Conservation (phyloP, 2,113 vertebrate genomes). For the Neopipo cinnamomea region DNA sequence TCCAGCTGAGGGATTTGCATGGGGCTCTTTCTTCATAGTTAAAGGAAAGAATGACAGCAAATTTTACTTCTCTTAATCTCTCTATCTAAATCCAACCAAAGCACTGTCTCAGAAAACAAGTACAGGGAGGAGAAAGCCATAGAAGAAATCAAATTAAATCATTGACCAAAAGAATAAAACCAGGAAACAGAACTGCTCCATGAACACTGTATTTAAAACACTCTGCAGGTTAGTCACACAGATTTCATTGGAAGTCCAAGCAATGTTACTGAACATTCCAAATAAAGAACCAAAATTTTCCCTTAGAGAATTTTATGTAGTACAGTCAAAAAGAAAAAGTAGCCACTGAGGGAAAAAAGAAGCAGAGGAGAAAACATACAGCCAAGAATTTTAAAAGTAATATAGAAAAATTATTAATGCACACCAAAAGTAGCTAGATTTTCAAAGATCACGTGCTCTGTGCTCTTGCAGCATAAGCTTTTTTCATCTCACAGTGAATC, state of each 20-base stretch:
- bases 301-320: not conserved
- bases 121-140: not conserved
- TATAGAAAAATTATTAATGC: not conserved
- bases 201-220: not conserved
- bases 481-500: not conserved
- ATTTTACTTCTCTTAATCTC: not conserved
- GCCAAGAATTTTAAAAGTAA: not conserved
- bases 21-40: not conserved
- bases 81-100: not conserved
- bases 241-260: not conserved
- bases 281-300: not conserved
- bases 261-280: not conserved
- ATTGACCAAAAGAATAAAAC: not conserved
- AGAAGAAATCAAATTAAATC: not conserved
- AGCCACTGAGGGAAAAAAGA: not conserved
- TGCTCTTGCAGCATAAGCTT: not conserved
- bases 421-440: not conserved
- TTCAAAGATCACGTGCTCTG: not conserved
- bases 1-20: slow-evolving; percentile 9
- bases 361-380: not conserved
- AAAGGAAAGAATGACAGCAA: slow-evolving; percentile 6
- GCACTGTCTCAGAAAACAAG: not conserved
- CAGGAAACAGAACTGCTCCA: not conserved
- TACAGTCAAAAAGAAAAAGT: not conserved
- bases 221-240: not conserved